Conservation (phyloP, 1,140 invertebrate genomes). For the Chrysomallon squamiferum region DNA sequence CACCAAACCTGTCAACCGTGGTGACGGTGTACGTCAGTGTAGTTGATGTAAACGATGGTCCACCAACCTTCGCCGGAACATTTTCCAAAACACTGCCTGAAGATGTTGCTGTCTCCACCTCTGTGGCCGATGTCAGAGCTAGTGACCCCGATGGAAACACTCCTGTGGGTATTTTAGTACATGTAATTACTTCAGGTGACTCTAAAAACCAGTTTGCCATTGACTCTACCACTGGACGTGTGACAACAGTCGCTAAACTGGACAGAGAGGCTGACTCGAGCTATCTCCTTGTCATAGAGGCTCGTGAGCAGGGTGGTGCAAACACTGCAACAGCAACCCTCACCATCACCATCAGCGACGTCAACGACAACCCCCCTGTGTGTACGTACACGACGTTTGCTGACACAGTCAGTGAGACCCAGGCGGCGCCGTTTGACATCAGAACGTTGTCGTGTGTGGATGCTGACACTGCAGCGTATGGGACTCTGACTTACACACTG, state of each 20-base stretch:
- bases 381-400: conserved; percentile 25
- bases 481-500: conserved; percentile 33
- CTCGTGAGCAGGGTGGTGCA: conserved; percentile 29
- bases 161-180: conserved; percentile 22
- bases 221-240: conserved; percentile 26
- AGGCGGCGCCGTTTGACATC: neutral
- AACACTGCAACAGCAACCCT: conserved; percentile 30
- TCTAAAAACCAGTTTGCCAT: conserved; percentile 34
- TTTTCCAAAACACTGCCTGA: conserved; percentile 25
- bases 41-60: conserved; percentile 42
- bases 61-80: conserved; percentile 24
- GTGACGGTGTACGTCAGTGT: conserved; percentile 34
- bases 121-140: conserved; percentile 20
- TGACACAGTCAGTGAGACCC: conserved; percentile 19
- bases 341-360: conserved; percentile 34
- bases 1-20: conserved; percentile 9
- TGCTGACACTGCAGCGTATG: conserved; percentile 17
- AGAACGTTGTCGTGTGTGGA: conserved; percentile 31
- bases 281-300: conserved; percentile 32
- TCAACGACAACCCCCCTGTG: conserved; percentile 43
- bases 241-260: conserved; percentile 23
- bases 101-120: conserved; percentile 15
- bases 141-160: conserved; percentile 30
- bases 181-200: conserved; percentile 40
- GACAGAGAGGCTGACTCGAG: conserved; percentile 31